A percentile compares a stretch with the other conserved stretches of the same genome.
Evolutionary conservation across 2,888 invertebrate genomes (phyloP).

Genomic region (Dryobotodes eremita): DNA sequence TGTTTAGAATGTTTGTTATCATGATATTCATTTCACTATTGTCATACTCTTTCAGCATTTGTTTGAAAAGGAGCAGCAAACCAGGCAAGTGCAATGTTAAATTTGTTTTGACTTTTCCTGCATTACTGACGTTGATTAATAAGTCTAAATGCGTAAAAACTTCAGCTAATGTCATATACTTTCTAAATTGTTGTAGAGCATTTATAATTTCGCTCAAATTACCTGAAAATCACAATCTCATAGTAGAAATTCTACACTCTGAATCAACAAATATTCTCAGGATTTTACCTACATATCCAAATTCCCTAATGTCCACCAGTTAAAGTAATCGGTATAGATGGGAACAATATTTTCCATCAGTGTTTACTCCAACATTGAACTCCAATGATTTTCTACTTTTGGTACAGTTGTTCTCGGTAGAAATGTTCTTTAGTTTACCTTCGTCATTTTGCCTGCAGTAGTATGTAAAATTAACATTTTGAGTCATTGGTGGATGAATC

Average conservation of each 20-base stretch:
- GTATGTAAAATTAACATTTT: slow-evolving; percentile 73
- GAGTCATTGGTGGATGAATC: slow-evolving; percentile 74
- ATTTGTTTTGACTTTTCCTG: slow-evolving; percentile 75
- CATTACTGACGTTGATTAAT: slow-evolving; percentile 75
- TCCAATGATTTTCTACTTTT: slow-evolving; percentile 48
- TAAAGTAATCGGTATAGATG: slow-evolving; percentile 69
- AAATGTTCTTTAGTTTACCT: slow-evolving; percentile 78
- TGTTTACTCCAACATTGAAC: slow-evolving; percentile 25
- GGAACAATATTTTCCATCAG: slow-evolving; percentile 53
- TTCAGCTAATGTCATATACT: slow-evolving; percentile 83
- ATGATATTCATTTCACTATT: slow-evolving; percentile 83
- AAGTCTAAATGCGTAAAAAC: slow-evolving; percentile 80
- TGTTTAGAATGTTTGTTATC: slow-evolving; percentile 80
- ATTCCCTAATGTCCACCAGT: slow-evolving; percentile 46
- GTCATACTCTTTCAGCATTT: slow-evolving; percentile 80
- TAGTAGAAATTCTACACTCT: slow-evolving; percentile 51
- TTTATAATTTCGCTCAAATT: slow-evolving; percentile 77
- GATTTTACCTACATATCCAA: slow-evolving; percentile 66
- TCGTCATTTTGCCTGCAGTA: slow-evolving; percentile 78
- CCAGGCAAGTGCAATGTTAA: slow-evolving; percentile 73
- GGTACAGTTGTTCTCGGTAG: slow-evolving; percentile 62
- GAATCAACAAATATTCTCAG: slow-evolving; percentile 26
- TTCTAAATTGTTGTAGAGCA: slow-evolving; percentile 75
- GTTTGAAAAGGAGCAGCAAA: slow-evolving; percentile 77
- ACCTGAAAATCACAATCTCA: slow-evolving; percentile 74